Percentiles rank a stretch among this genome's conserved stretches.
Conservation (phyloP, 2,797 vertebrate species). For the Urosaurus nigricauda region DNA sequence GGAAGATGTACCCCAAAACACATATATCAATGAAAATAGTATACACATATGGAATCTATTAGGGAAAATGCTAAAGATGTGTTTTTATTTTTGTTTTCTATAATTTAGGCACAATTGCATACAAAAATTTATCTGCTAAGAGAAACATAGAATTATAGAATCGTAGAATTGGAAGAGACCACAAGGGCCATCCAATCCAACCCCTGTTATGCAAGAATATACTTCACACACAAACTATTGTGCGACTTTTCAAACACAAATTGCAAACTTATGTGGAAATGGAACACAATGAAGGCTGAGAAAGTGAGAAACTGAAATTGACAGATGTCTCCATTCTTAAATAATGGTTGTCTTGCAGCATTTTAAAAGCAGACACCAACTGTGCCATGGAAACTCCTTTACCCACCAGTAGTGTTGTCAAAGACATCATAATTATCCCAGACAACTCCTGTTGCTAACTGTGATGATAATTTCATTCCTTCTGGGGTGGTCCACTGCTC, state of each 20-base stretch:
- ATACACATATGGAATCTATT: no score
- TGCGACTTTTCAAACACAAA: background rate
- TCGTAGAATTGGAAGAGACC: no score
- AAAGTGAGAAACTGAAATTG: background rate
- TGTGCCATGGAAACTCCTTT: background rate
- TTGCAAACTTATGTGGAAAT: background rate
- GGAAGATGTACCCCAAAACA: no score
- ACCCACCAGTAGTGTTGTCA: background rate
- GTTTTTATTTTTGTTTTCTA: no score
- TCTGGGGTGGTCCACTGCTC: background rate
- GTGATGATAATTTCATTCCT: background rate
- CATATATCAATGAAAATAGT: no score
- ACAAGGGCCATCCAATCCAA: no score
- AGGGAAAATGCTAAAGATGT: no score
- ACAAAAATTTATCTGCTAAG: no score
- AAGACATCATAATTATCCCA: background rate
- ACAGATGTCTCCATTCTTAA: background rate
- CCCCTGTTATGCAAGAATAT: no score
- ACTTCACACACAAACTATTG: background rate
- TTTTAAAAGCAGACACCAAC: slow-evolving; percentile 13
- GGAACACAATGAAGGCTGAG: background rate
- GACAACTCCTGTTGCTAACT: slow-evolving; percentile 2
- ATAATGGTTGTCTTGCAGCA: background rate
- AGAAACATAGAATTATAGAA: no score
- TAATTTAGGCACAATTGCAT: no score